phyloP scores from a whole-genome alignment of 1,140 invertebrate species.

The Ceratina calcarata region DNA sequence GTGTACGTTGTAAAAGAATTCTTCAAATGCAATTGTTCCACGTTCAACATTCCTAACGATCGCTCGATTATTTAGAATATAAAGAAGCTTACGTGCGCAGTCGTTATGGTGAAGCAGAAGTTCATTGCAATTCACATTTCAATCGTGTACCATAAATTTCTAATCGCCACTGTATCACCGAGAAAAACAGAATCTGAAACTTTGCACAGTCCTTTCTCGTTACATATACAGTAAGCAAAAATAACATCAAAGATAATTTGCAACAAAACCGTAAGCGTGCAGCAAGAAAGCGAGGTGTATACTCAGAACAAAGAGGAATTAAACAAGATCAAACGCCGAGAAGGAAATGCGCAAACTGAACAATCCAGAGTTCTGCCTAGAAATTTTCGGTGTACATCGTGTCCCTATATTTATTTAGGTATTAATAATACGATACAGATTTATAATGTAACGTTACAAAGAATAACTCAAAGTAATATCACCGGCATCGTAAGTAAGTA shows the following conservation, averaged over 20 bases:
- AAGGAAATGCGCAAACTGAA: constrained; percentile 34
- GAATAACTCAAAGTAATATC: constrained; percentile 65
- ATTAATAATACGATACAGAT: constrained; percentile 75
- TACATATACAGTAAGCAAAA: constrained; percentile 15
- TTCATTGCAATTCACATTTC: neutral
- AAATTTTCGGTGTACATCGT: constrained; percentile 67
- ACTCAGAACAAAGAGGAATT: neutral
- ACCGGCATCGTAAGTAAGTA: constrained; percentile 76
- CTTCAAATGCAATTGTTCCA: constrained; percentile 5
- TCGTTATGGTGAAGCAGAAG: too few relatives aligned
- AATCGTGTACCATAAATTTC: neutral
- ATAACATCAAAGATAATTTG: constrained; percentile 14
- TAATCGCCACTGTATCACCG: constrained; percentile 12
- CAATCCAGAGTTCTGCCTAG: constrained; percentile 42
- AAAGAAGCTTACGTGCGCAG: neutral
- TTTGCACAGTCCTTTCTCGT: constrained; percentile 30
- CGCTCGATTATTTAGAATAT: neutral
- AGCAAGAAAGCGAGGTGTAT: constrained; percentile 54
- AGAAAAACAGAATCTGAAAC: constrained; percentile 18
- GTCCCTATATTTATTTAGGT: constrained; percentile 78
- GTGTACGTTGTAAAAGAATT: neutral
- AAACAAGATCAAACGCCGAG: neutral
- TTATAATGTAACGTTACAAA: constrained; percentile 76
- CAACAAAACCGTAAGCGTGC: constrained; percentile 49
- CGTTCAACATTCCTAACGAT: neutral